Percentiles rank a stretch among this genome's conserved stretches.
These are phyloP conservation scores for Pionites leucogaster DNA, from an alignment of 2,113 vertebrate genomes.

Conservation along the genomic window DNA sequence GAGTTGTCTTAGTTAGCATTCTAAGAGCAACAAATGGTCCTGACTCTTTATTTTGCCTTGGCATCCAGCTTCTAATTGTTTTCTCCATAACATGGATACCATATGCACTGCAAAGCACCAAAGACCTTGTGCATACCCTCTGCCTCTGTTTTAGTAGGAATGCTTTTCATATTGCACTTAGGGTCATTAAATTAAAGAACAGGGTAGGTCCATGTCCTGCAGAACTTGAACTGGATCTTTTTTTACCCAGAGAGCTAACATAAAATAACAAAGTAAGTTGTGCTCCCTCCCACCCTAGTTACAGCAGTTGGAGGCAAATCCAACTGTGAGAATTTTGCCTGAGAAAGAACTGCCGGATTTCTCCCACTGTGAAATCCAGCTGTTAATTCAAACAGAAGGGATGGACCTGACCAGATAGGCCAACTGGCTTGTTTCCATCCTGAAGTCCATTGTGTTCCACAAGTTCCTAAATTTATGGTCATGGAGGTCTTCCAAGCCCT, in stretches of 20 bases:
- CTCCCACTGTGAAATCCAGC: constrained; percentile 67
- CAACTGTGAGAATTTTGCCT: constrained; percentile 59
- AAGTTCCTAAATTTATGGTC: constrained; percentile 62
- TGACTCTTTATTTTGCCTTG: neutral
- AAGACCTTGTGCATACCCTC: neutral
- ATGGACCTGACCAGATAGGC: constrained; percentile 68
- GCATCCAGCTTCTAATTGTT: neutral
- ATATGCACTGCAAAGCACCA: neutral
- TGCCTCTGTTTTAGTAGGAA: neutral
- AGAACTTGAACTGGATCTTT: constrained; percentile 24
- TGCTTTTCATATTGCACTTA: neutral
- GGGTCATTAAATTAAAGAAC: constrained; percentile 44
- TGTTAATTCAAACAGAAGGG: constrained; percentile 68
- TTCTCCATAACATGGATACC: neutral
- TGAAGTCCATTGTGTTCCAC: constrained; percentile 62
- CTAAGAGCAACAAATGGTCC: neutral
- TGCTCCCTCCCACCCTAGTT: constrained; percentile 54
- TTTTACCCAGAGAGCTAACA: constrained; percentile 48
- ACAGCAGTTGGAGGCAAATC: constrained; percentile 51
- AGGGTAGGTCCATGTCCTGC: constrained; percentile 38
- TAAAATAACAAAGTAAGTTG: constrained; percentile 64
- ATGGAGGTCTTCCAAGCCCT: constrained; percentile 57
- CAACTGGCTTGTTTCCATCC: constrained; percentile 61
- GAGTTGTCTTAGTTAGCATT: neutral
- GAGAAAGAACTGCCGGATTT: constrained; percentile 67